These are phyloP conservation scores for Ptychochromis oligacanthus DNA, from an alignment of 2,113 vertebrate genomes.

Conservation along the genomic window DNA sequence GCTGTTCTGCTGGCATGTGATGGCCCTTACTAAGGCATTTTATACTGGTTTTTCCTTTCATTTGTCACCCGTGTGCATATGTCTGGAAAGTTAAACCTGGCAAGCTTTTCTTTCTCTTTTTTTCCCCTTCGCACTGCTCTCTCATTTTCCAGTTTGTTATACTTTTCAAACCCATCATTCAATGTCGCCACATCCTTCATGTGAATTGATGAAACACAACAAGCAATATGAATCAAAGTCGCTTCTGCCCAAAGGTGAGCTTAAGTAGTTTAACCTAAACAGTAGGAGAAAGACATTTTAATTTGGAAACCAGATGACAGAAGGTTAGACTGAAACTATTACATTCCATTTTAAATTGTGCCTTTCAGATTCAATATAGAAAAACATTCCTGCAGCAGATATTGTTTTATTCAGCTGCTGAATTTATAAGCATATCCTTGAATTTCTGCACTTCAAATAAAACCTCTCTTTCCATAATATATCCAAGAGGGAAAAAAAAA, in stretches of 20 bases:
- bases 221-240: not conserved
- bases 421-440: constrained; percentile 10
- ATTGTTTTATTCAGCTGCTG: constrained; percentile 12
- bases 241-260: not conserved
- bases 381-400: constrained; percentile 1
- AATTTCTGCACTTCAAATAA: constrained; percentile 27
- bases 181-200: not conserved
- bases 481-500: not conserved
- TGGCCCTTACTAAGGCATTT: not conserved
- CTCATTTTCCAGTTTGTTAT: not conserved
- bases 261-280: not conserved
- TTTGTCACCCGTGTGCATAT: not conserved
- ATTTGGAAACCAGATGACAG: not conserved
- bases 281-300: not conserved
- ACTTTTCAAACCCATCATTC: not conserved
- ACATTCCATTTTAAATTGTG: not conserved
- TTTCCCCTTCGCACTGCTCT: not conserved
- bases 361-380: constrained; percentile 22
- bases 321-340: not conserved
- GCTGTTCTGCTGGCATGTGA: too few relatives aligned
- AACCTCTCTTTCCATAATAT: constrained; percentile 2
- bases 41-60: not conserved
- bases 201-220: not conserved
- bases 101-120: not conserved
- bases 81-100: not conserved